Evolutionary conservation across 35 echinoderm and acorn worm genomes (phyloP), one percentile per base, ranked within the genome.

Genomic region (Lytechinus variegatus): DNA sequence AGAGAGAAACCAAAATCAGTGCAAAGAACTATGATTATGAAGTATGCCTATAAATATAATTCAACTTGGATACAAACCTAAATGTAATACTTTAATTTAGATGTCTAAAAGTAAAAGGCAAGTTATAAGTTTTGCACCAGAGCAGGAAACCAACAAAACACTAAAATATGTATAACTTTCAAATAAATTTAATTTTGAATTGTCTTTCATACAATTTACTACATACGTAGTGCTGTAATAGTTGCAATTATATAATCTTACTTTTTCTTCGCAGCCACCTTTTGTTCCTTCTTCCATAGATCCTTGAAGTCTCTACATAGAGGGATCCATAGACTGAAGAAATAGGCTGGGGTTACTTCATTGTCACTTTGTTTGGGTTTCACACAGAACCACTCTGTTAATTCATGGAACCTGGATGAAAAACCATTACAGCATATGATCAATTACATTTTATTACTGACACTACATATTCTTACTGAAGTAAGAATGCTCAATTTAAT

Each of bases 201-300:
- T 12, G 57, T 60, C 16, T 60, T 16, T 79, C 6, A 79, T 60
- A 12, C 12, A 79, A 24, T 24, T 79, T 5, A 79, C 19, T 79
- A 24, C 7, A 24, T 1, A 6, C 19, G 19, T 79, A 24, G 5
- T 79, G n/a, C 52, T 28, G 52, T 90, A 10, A 16, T 19, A 11
- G 52, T 90, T 14, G 8, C 27, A 90, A 12, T 0, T 10, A 86
- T 10, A 27, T 56, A 33, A 33, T 58, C 97, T 79, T 87, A 99
- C 98, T 95, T 98, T 60, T 61, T 95, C 86, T 97, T 98, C 27
- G 96, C 97, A 61, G 96, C 94, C 13, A 91, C 94, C 16, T 97
- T 96, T 61, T 98, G 97, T 94, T 99, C 98, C 53, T 99, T 99
- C 97, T 99, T 99, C 98, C 98, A 99, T 14, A 98, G 92, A 94